Evolutionary conservation across 2,797 vertebrate genomes (phyloP).

Genomic region (Parotocinclus haroldoi): DNA sequence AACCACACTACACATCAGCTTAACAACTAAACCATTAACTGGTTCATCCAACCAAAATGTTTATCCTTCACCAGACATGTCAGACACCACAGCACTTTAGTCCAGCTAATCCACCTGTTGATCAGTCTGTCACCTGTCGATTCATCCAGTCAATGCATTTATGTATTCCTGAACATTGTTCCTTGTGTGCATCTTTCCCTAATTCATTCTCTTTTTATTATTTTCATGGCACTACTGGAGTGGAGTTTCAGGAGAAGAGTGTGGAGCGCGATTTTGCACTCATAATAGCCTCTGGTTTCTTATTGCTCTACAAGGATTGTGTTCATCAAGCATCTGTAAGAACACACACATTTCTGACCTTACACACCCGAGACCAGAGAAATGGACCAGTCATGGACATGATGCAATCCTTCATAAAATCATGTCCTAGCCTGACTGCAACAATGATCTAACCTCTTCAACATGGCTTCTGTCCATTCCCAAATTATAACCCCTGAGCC

Average conservation of each 20-base stretch:
- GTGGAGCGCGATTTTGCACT: constrained; percentile 67
- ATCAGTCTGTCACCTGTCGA: no score
- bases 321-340: constrained; percentile 20
- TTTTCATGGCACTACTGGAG: constrained; percentile 28
- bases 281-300: constrained; percentile 68
- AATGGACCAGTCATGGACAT: constrained; percentile 27
- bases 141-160: constrained; percentile 46
- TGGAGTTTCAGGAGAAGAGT: constrained; percentile 68
- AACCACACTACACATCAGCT: not conserved
- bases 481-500: no score
- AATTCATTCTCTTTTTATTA: no score
- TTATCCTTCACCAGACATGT: no score
- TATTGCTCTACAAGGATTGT: constrained; percentile 64
- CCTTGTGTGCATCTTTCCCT: no score
- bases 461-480: no score
- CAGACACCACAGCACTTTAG: no score
- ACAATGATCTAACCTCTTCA: not conserved
- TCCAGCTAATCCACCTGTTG: not conserved
- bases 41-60: not conserved
- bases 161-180: no score
- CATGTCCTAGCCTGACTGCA: not conserved
- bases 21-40: not conserved
- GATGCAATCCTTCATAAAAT: constrained; percentile 7
- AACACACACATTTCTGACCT: constrained; percentile 30
- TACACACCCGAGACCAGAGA: constrained; percentile 46